Base-by-base conservation (phyloP, 1,140 invertebrate species). In the Sycophaga agraensis region DNA sequence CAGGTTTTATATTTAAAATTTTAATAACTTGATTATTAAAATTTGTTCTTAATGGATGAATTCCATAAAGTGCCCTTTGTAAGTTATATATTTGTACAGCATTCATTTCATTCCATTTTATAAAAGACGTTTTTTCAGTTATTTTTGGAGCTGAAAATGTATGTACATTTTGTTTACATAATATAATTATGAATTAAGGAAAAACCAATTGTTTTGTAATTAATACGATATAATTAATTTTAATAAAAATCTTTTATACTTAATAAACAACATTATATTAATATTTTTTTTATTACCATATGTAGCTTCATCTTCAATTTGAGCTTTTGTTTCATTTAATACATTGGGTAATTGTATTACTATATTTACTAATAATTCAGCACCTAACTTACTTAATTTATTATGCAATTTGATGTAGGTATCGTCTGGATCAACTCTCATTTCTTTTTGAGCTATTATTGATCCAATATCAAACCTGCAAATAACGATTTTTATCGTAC, bases 391-490 rank as follows among this genome's bases (percentile, higher is more conserved):
- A 1, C 91, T 86, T 63, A 96, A 73, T 59, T 82, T 81, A 7
- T 81, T 63, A 66, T 86, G 82, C 46, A 97, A 76, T 68, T 93
- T 84, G 31, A 85, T 83, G 68, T 89, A 82, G 28, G 84, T 86
- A 63, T 88, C 84, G 68, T 89, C 72, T 17, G 83, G 70, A 40
- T 77, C 70, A 51, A 97, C 86, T 55, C 77, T 11, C 42, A 90
- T 74, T 72, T 80, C 76, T 72, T 83, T 76, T 75, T 92, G 89
- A 17, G 82, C 73, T 62, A 96, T 75, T 64, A 96, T 87, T 69
- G 93, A 87, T 56, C 94, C 94, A 68, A 91, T 82, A 83, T 97
- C 95, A 85, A 96, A 97, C 66, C 87, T 77, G 66, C 57, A 63
- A 56, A 40, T 43, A 45, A 19, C 59, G 4, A 31, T 45, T 1